Conservation (phyloP, 2,797 vertebrate genomes). For the Lacerta bilineata region DNA sequence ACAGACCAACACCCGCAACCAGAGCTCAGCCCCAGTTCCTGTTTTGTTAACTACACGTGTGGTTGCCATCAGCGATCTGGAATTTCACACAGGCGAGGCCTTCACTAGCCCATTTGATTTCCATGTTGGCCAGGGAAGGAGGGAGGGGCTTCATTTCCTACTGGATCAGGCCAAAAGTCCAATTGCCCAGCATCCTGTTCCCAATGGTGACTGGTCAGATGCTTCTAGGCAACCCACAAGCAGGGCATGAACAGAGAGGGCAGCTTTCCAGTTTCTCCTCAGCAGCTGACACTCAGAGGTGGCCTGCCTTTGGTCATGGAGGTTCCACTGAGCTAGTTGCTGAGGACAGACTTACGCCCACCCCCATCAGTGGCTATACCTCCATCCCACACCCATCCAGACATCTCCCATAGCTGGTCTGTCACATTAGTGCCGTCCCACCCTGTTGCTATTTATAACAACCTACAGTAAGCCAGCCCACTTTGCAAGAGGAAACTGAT, state of each 20-base stretch:
- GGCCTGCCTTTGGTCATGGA: not conserved
- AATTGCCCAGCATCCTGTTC: not conserved
- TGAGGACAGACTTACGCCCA: not conserved
- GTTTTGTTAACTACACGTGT: not conserved
- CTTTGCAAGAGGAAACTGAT: constrained; percentile 9
- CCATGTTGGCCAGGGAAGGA: not conserved
- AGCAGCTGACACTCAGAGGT: not conserved
- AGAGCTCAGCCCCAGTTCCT: not conserved
- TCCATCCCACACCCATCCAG: not conserved
- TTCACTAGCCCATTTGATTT: too few species aligned
- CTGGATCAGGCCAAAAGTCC: too few species aligned
- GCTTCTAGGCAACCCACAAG: not conserved
- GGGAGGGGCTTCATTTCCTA: not conserved
- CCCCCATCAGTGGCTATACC: not conserved
- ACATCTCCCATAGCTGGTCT: not conserved
- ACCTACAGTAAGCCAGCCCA: too few species aligned
- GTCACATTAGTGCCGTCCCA: too few species aligned
- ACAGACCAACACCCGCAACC: not conserved
- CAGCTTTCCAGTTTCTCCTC: not conserved
- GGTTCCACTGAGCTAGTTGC: not conserved
- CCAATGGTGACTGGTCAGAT: not conserved
- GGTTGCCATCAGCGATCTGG: too few species aligned
- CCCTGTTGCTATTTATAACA: not conserved
- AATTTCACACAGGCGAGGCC: too few species aligned
- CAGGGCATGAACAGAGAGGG: not conserved